Evolutionary conservation across 2,113 vertebrate genomes (phyloP).

Genomic region (Platanista minor): DNA sequence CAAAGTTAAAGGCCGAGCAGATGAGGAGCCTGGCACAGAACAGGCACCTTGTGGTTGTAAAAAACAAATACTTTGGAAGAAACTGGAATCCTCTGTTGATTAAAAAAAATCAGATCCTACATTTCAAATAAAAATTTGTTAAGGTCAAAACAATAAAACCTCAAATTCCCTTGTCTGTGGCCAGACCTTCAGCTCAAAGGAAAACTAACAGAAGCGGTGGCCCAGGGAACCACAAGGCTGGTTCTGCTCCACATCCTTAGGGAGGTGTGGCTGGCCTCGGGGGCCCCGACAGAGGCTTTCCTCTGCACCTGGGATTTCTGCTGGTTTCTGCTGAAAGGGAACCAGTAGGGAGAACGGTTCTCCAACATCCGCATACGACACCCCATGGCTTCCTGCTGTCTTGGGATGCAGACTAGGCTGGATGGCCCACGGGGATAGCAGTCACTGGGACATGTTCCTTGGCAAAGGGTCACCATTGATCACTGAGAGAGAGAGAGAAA

Average conservation of each 20-base stretch:
- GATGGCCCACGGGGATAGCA: neutral
- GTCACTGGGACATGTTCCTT: neutral
- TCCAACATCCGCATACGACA: neutral
- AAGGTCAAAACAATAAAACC: conserved; percentile 52
- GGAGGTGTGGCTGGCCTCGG: neutral
- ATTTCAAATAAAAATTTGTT: conserved; percentile 36
- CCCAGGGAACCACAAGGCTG: neutral
- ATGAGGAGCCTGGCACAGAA: neutral
- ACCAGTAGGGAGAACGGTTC: neutral
- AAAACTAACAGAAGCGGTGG: conserved; percentile 18
- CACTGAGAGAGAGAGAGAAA: neutral
- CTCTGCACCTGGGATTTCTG: neutral
- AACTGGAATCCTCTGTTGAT: neutral
- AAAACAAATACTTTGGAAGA: neutral
- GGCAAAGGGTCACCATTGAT: neutral
- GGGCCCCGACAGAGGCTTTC: neutral
- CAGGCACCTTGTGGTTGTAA: neutral
- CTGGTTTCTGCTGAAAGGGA: neutral
- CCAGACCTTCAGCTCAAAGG: conserved; percentile 50
- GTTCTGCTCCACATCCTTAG: fast-evolving
- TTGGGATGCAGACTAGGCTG: neutral
- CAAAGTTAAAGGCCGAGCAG: neutral
- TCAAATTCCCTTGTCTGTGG: conserved; percentile 35
- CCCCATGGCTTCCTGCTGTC: neutral
- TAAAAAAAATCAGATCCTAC: neutral